phyloP scores from a whole-genome alignment of 2,113 vertebrate species.

The Saccopteryx bilineata region DNA sequence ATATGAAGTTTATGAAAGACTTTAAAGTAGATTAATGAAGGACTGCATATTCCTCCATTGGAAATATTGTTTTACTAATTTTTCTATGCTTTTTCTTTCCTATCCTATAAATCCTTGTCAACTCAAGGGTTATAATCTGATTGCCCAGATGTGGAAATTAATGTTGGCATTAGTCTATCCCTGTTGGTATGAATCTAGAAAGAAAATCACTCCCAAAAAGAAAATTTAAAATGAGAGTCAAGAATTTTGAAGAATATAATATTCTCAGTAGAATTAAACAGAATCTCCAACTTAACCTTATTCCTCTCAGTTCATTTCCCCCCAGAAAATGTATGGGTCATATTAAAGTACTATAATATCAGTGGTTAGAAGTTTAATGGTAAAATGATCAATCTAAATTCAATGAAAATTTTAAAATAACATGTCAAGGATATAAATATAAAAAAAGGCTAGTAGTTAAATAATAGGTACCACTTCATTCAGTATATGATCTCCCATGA shows the following conservation, averaged over 20 bases:
- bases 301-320: background rate
- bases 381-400: background rate
- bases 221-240: background rate
- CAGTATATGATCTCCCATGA: background rate
- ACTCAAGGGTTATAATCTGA: background rate
- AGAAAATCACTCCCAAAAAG: background rate
- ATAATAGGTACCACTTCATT: background rate
- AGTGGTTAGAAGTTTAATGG: background rate
- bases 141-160: background rate
- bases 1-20: conserved; percentile 22
- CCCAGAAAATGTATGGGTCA: background rate
- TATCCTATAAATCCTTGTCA: background rate
- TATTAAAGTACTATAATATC: background rate
- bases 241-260: conserved; percentile 45
- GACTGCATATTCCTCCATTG: background rate
- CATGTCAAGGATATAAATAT: background rate
- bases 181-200: conserved; percentile 2
- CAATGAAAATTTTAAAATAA: background rate
- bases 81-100: background rate
- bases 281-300: background rate
- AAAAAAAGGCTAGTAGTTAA: background rate
- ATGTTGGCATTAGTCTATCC: background rate
- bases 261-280: conserved; percentile 30
- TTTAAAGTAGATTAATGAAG: background rate
- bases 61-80: background rate